Base-by-base conservation (phyloP, 2,797 vertebrate species). In the Percopsis omiscomaycus region DNA sequence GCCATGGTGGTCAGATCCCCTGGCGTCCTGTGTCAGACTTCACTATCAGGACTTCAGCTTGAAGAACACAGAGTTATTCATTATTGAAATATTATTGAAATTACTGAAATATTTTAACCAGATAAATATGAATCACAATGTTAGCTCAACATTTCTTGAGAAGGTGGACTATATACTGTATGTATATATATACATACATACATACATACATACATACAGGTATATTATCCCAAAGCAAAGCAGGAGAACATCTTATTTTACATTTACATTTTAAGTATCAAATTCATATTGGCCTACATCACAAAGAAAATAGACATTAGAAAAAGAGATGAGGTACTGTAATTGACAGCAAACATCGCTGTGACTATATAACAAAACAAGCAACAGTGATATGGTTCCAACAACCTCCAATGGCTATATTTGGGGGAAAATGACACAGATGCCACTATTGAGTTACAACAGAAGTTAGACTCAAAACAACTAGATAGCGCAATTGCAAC, bases 1-100 rank as follows among this genome's bases (percentile, higher is more conserved):
- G 96, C 97, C 98, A 99, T 99, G 92, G 93, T 92, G 89, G 78
- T 92, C 91, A 92, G 87, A 85, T 86, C 81, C 79, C 84, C 77
- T 55, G 88, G 89, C 93, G 91, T 91, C 90, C 90, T 90, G 85
- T 65, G 79, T 81, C 69, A 75, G 84, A 71, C 79, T 72, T 82
- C 83, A 80, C 80, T 75, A 79, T 86, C 81, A 77, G 77, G 57
- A 78, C 77, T 74, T 82, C 57, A 72, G 66, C 77, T 86, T 71
- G 4, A 67, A 71, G 29, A 71, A 14, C n/a, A 15, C 16, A 52
- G 16, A 48, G 47, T 15, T 48, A 10, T 13, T 13, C 14, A 48
- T 48, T 48, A 48, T 15, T 48, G 12, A n/a, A n/a, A n/a, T n/a
- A n/a, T n/a, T n/a, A n/a, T n/a, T n/a, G n/a, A n/a, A n/a, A n/a